These are phyloP conservation scores for Drosophila eohydei DNA, from an alignment of 2,888 invertebrate genomes.

Conservation along the genomic window DNA sequence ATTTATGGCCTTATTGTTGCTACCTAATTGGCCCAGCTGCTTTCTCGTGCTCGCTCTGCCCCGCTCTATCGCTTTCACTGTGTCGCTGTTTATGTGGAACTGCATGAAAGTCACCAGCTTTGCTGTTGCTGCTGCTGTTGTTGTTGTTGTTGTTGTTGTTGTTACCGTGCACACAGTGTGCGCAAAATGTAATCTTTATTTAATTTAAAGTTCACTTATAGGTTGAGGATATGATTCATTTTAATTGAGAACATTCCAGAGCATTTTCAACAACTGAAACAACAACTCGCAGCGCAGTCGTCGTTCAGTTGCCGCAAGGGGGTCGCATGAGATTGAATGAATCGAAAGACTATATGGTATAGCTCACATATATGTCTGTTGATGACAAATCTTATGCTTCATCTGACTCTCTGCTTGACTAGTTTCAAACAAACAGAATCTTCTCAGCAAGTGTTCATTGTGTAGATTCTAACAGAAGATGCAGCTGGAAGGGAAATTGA, in stretches of 20 bases:
- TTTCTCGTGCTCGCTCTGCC: neutral
- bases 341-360: neutral
- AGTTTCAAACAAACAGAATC: too few relatives aligned
- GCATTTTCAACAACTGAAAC: constrained; percentile 28
- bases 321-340: neutral
- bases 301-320: neutral
- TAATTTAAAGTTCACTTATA: constrained; percentile 73
- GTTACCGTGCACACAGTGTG: constrained; percentile 6
- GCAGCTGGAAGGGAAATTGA: too few relatives aligned
- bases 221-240: constrained; percentile 76
- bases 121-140: constrained; percentile 4
- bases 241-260: constrained; percentile 71
- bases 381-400: too few relatives aligned
- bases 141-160: constrained; percentile 15
- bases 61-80: neutral
- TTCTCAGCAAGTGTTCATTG: too few relatives aligned
- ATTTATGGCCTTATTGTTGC: constrained; percentile 14
- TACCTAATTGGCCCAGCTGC: constrained; percentile 5
- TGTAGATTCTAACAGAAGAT: too few relatives aligned
- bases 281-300: constrained; percentile 8
- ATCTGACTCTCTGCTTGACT: too few relatives aligned
- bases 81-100: neutral
- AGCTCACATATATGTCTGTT: too few relatives aligned
- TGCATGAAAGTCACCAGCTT: constrained; percentile 19
- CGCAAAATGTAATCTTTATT: constrained; percentile 69